A percentile compares a stretch with the other conserved stretches of the same genome.
These are phyloP conservation scores for Caenorhabditis briggsae DNA, from an alignment of 1,140 invertebrate genomes.

Conservation along the genomic window DNA sequence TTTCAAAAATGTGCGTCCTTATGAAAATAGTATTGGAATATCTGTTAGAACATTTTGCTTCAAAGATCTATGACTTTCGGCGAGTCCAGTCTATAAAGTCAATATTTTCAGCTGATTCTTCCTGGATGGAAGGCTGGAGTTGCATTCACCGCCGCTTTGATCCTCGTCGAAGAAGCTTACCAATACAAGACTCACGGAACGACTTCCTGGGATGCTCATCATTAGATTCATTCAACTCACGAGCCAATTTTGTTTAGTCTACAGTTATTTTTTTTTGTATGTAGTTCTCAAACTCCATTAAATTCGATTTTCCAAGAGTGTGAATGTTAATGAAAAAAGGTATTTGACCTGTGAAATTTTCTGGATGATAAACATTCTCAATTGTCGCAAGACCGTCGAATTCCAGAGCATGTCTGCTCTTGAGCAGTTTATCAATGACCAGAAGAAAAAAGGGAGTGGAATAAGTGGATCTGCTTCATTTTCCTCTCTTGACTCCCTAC, in stretches of 20 bases:
- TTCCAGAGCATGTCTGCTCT: slow-evolving; percentile 71
- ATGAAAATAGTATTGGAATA: neutral
- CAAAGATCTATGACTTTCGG: no score
- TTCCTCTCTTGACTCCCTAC: slow-evolving; percentile 52
- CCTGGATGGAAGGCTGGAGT: slow-evolving; percentile 67
- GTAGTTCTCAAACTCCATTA: slow-evolving; percentile 45
- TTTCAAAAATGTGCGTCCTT: no score
- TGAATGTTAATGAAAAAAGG: neutral
- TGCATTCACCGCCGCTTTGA: slow-evolving; percentile 61
- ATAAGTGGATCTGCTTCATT: slow-evolving; percentile 64
- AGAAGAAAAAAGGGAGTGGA: slow-evolving; percentile 71
- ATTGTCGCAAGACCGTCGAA: neutral
- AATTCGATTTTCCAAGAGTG: neutral
- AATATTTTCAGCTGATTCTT: slow-evolving; percentile 59
- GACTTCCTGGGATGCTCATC: slow-evolving; percentile 66
- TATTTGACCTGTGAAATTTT: slow-evolving; percentile 11
- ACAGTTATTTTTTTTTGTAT: slow-evolving; percentile 24
- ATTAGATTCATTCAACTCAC: slow-evolving; percentile 56
- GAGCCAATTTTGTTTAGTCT: slow-evolving; percentile 41
- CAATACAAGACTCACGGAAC: slow-evolving; percentile 59
- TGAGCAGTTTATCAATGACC: slow-evolving; percentile 77
- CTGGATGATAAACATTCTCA: neutral
- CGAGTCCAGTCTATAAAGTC: neutral
- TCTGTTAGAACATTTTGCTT: no score
- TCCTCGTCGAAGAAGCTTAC: slow-evolving; percentile 65